Percentiles rank a stretch among this genome's conserved stretches.
Evolutionary conservation across 1,140 invertebrate species (phyloP).

Genomic region (Dryas iulia): DNA sequence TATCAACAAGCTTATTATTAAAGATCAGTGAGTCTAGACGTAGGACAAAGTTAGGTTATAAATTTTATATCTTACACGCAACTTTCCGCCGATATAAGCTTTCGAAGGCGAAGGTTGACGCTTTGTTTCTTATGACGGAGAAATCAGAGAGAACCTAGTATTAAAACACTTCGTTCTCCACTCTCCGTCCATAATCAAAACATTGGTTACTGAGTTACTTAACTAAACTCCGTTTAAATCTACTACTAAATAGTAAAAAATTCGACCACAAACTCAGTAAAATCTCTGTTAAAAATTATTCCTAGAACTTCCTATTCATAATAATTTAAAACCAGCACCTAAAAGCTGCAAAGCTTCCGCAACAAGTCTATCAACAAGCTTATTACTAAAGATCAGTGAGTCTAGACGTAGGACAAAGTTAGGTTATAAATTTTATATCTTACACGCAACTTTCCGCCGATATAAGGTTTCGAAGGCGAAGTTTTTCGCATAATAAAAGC

Average conservation of each 20-base stretch:
- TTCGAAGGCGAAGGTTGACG: constrained; percentile 24
- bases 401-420: constrained; percentile 29
- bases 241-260: no score
- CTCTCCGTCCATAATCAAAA: no score
- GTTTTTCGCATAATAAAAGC: constrained; percentile 32
- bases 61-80: constrained; percentile 29
- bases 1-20: constrained; percentile 12
- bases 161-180: no score
- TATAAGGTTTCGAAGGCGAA: constrained; percentile 28
- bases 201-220: no score
- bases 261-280: no score
- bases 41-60: constrained; percentile 31
- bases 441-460: constrained; percentile 25
- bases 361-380: background rate
- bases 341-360: background rate
- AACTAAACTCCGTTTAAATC: no score
- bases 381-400: constrained; percentile 28
- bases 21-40: constrained; percentile 27
- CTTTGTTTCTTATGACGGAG: no score
- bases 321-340: no score
- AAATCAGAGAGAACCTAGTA: no score
- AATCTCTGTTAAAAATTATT: no score
- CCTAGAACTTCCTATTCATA: no score
- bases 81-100: constrained; percentile 29
- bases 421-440: constrained; percentile 31